Base-by-base conservation (phyloP, 2,888 invertebrate species). In the Dryobotodes eremita region DNA sequence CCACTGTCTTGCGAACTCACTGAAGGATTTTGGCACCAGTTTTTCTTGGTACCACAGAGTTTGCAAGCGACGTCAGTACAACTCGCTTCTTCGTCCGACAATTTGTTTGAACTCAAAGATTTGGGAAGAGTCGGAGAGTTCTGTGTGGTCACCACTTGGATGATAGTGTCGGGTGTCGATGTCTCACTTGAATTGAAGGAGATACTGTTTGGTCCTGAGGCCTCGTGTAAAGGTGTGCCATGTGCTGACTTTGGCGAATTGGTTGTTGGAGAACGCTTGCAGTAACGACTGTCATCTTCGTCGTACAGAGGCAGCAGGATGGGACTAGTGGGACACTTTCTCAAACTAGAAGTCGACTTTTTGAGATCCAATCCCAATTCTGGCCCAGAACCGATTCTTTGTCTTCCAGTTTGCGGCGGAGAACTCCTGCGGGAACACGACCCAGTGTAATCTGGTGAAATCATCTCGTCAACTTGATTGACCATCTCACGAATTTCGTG, bases 1-100 rank as follows among this genome's bases (percentile, higher is more conserved):
- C 98, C 98, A 89, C 98, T 98, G 92, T 98, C 98, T 92, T 98
- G 98, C 10, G 98, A 98, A 90, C 98, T 98, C 73, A 98, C 97
- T 75, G 98, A 98, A 80, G 97, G 97, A 72, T 98, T 98, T 88
- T 98, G 97, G 81, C 98, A 97, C 93, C 98, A 97, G 48, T 97
- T 96, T 89, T 97, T 97, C 80, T 97, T 97, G 82, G 96, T 95
- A 89, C 93, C 93, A 90, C 93, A 96, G 85, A 96, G 97, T 95
- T 96, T 94, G 89, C 95, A 95, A 59, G 96, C 94, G 50, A 92
- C 94, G 70, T 97, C 97, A 53, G 92, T 93, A 85, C 97, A 97
- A 64, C 88, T 93, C 31, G 93, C 92, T 79, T 97, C 97, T n/a
- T 97, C 97, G 72, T 97, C 98, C 10, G 97, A 97, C 64, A 97